phyloP scores from a whole-genome alignment of 2,888 invertebrate species.

The Cyrtodaria siliqua region DNA sequence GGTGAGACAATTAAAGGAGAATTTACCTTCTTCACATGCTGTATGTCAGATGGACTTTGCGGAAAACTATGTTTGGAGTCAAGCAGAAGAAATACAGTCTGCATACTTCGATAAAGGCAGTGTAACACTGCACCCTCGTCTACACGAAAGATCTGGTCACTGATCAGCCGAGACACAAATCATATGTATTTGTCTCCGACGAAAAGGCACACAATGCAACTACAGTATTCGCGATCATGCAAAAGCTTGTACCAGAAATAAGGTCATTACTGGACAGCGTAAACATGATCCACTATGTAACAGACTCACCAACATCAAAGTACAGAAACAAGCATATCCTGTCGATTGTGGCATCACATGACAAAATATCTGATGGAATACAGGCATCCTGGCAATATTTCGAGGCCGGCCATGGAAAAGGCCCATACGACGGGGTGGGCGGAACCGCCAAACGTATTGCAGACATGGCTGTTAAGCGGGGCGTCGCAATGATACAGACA shows the following conservation, averaged over 20 bases:
- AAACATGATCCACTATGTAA: constrained; percentile 2
- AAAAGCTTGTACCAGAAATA: background rate
- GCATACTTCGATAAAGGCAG: constrained; percentile 27
- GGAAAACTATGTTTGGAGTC: constrained; percentile 38
- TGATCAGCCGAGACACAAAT: background rate
- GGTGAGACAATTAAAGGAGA: constrained; percentile 14
- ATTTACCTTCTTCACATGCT: constrained; percentile 19
- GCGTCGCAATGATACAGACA: background rate
- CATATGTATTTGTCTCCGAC: constrained; percentile 1
- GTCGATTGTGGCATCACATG: background rate
- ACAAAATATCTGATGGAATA: background rate
- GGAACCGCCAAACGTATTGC: background rate
- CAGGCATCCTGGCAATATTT: background rate
- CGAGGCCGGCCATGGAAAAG: background rate
- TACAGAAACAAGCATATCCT: constrained; percentile 9
- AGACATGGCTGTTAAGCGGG: background rate
- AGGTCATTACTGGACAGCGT: background rate
- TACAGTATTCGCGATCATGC: constrained; percentile 5
- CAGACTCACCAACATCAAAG: constrained; percentile 11
- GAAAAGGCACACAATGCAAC: background rate
- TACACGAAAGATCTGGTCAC: too few species aligned
- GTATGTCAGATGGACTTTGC: constrained; percentile 44
- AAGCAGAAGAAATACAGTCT: constrained; percentile 40
- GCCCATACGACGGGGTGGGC: background rate
- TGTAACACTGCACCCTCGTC: background rate